Percentiles rank a stretch among this genome's conserved stretches.
Conservation (phyloP, 2,797 vertebrate species). For the Eurystomus glaucurus region DNA sequence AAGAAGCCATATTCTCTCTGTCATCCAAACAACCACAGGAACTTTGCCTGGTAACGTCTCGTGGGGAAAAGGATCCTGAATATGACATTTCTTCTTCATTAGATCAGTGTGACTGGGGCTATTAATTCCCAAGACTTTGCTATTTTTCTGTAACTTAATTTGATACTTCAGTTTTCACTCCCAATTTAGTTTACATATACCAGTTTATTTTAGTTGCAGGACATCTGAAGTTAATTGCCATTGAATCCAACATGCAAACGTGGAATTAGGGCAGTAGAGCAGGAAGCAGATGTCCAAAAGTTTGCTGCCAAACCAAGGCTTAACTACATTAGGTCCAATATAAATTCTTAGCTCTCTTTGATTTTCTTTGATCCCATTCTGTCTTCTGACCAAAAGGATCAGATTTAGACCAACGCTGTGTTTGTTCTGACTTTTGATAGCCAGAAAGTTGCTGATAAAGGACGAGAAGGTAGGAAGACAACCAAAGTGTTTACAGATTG, state of each 20-base stretch:
- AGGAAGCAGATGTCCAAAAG: neutral
- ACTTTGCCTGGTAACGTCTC: neutral
- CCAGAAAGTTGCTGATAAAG: neutral
- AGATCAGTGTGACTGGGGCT: neutral
- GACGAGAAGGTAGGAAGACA: neutral
- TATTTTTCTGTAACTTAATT: neutral
- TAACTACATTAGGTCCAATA: neutral
- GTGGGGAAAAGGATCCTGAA: neutral
- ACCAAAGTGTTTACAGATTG: neutral
- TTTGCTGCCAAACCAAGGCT: slow-evolving; percentile 25
- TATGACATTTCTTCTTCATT: neutral
- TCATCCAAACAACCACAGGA: neutral
- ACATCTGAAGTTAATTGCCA: slow-evolving; percentile 3
- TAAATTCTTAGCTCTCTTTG: neutral
- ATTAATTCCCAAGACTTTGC: neutral
- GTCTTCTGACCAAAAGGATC: neutral
- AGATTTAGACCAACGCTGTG: neutral
- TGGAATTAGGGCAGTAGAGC: slow-evolving; percentile 13
- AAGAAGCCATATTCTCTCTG: neutral
- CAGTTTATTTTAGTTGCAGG: neutral
- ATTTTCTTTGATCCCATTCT: neutral
- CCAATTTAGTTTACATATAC: neutral
- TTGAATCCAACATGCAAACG: neutral
- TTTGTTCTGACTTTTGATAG: neutral
- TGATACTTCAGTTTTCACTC: neutral